phyloP scores from a whole-genome alignment of 2,113 vertebrate species.

The Smithornis capensis region DNA sequence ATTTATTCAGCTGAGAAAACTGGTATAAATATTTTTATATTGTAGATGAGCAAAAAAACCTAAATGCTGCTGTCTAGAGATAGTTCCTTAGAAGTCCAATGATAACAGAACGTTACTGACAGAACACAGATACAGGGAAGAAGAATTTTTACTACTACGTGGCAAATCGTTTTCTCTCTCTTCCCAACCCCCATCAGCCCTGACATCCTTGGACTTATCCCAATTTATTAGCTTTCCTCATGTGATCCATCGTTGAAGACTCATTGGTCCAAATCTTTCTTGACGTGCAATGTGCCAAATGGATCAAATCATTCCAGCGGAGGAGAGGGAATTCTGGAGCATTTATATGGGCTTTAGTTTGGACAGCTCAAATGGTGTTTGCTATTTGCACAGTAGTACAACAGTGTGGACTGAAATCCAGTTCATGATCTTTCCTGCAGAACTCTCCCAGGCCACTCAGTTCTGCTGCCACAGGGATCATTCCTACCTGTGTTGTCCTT shows the following conservation, averaged over 20 bases:
- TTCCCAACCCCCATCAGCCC: not conserved
- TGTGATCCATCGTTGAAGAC: not conserved
- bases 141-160: not conserved
- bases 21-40: conserved; percentile 27
- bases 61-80: conserved; percentile 43
- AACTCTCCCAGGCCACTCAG: not conserved
- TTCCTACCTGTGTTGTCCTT: not conserved
- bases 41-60: not conserved
- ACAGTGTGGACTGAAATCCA: not conserved
- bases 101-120: conserved; percentile 36
- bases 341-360: not conserved
- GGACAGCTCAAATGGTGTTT: not conserved
- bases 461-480: not conserved
- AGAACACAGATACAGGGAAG: conserved; percentile 2
- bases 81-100: conserved; percentile 26
- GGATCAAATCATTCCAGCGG: not conserved
- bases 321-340: not conserved
- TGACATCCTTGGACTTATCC: not conserved
- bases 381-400: not conserved
- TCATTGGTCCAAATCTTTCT: not conserved
- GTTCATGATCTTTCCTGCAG: not conserved
- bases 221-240: not conserved
- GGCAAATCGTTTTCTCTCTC: not conserved
- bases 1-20: not conserved
- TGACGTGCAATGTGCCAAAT: not conserved